Evolutionary conservation across 2,113 vertebrate genomes (phyloP).

Genomic region (Tupaia chinensis): DNA sequence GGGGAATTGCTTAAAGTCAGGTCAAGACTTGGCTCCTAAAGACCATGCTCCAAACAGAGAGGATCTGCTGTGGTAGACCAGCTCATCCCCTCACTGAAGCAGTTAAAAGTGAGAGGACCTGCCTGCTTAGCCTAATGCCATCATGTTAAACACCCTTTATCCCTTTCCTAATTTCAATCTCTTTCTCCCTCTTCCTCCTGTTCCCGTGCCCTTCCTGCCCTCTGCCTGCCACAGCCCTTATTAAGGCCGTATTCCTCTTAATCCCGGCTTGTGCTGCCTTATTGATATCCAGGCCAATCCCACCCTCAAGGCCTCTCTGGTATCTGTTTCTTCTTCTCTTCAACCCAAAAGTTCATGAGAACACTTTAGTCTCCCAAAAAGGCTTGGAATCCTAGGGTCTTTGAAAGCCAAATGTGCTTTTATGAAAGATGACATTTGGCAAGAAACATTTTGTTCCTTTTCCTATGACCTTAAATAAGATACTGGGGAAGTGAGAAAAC

Average conservation of each 20-base stretch:
- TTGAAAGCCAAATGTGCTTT: neutral
- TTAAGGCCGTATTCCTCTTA: too few relatives aligned
- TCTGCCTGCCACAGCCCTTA: neutral
- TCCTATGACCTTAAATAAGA: neutral
- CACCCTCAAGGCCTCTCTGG: fast-evolving
- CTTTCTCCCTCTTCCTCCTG: fast-evolving
- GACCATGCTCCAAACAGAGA: neutral
- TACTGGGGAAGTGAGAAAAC: neutral
- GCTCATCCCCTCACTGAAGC: neutral
- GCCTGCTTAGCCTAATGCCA: too few relatives aligned
- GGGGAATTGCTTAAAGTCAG: neutral
- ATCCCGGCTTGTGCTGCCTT: neutral
- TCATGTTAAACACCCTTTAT: fast-evolving
- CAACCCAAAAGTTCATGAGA: fast-evolving
- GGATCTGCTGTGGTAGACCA: fast-evolving
- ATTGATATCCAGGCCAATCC: fast-evolving
- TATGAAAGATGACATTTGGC: neutral
- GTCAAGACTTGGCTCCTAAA: neutral
- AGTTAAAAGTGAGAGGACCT: fast-evolving
- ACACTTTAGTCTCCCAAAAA: fast-evolving
- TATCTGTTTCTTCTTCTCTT: neutral
- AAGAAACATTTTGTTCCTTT: neutral
- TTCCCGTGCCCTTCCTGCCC: fast-evolving
- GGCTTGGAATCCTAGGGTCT: neutral
- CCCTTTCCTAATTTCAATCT: too few relatives aligned